Percentiles rank a stretch among this genome's conserved stretches.
phyloP scores from a whole-genome alignment of 30 jellyfish, hydroid and myxozoan genomes.

The Hydractinia symbiolongicarpus region DNA sequence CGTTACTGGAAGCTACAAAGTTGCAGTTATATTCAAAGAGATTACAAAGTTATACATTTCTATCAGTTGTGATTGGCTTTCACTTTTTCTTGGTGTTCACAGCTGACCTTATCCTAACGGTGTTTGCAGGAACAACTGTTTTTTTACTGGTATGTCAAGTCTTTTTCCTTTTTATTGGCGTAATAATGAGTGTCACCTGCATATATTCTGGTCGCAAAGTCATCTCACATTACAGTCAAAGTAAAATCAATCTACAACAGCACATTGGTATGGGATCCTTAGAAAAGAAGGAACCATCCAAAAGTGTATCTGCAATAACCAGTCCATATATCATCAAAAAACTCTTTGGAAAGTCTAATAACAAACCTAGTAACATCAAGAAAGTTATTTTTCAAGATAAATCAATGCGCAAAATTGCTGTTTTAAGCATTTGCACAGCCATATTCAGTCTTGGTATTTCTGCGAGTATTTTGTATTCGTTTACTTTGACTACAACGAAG shows the following conservation, averaged over 20 bases:
- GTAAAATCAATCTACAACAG: background rate
- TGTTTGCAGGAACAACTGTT: background rate
- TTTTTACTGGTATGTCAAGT: background rate
- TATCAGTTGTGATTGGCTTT: background rate
- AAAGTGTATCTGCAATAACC: too few species aligned
- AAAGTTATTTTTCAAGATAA: background rate
- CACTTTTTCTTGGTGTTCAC: background rate
- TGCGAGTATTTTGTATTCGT: background rate
- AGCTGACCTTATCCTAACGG: background rate
- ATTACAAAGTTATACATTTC: background rate
- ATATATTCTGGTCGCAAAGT: background rate
- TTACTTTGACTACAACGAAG: background rate
- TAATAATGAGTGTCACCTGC: background rate
- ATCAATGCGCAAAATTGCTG: background rate
- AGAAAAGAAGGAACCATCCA: background rate
- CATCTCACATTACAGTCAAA: background rate
- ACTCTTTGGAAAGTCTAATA: too few species aligned
- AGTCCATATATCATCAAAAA: too few species aligned
- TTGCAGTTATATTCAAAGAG: conserved; percentile 8
- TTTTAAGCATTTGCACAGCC: background rate
- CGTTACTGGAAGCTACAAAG: background rate
- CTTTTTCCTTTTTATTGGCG: background rate
- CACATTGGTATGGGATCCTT: background rate
- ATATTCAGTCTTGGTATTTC: background rate
- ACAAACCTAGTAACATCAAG: too few species aligned